These are phyloP conservation scores for Epinephelus coioides DNA, from an alignment of 2,797 vertebrate genomes.

Conservation along the genomic window DNA sequence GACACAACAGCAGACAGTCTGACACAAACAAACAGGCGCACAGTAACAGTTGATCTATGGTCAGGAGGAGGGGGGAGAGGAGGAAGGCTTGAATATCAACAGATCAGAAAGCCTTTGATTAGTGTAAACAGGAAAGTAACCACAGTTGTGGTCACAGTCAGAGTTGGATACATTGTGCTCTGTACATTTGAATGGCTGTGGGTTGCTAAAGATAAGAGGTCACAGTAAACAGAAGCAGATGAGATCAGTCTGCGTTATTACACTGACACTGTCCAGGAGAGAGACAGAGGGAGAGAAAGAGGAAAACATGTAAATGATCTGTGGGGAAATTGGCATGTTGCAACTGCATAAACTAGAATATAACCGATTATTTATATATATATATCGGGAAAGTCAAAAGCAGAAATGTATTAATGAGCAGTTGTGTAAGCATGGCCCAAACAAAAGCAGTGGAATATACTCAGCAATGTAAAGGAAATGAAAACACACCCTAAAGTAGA, in stretches of 20 bases:
- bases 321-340: not conserved
- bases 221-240: constrained; percentile 27
- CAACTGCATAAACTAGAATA: not conserved
- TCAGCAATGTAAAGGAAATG: not conserved
- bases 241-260: constrained; percentile 20
- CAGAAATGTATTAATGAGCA: not conserved
- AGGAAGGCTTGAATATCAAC: constrained; percentile 30
- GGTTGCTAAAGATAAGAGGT: constrained; percentile 37
- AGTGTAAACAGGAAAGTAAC: constrained; percentile 58
- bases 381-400: not conserved
- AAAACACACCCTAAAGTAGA: not conserved
- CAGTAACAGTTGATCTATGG: constrained; percentile 19
- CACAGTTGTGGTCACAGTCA: constrained; percentile 45
- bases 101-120: constrained; percentile 56
- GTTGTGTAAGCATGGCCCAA: not conserved
- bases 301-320: not conserved
- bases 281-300: not conserved
- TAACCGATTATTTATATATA: not conserved
- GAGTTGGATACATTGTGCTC: constrained; percentile 24
- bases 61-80: not conserved
- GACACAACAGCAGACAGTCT: not conserved
- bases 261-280: not conserved
- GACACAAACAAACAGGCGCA: constrained; percentile 7
- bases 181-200: constrained; percentile 31
- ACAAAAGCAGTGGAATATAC: not conserved